Evolutionary conservation across 2,888 invertebrate species (phyloP).

Genomic region (Oxycera nigricornis): DNA sequence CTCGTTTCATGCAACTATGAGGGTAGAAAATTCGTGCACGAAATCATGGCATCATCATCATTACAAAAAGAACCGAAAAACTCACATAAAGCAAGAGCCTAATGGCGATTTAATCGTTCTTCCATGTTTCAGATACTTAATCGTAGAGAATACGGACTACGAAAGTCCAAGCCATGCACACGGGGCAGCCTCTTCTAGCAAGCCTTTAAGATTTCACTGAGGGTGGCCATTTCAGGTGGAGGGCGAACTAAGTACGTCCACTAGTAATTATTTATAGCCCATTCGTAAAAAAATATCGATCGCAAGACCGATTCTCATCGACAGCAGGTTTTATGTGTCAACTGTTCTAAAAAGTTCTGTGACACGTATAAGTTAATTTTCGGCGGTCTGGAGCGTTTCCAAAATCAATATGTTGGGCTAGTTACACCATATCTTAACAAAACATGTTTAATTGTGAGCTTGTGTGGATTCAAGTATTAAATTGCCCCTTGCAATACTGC

Average conservation of each 20-base stretch:
- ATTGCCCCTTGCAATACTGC: no score
- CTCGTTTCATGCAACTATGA: conserved; percentile 12
- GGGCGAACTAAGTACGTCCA: not conserved
- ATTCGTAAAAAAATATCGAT: no score
- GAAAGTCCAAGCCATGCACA: conserved; percentile 3
- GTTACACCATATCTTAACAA: no score
- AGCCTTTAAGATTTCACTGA: conserved; percentile 11
- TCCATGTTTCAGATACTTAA: conserved; percentile 51
- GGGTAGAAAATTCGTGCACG: conserved; percentile 43
- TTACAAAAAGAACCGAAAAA: conserved; percentile 43
- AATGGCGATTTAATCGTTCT: conserved; percentile 61
- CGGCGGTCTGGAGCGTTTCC: no score
- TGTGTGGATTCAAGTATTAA: no score
- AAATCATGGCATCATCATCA: conserved; percentile 49
- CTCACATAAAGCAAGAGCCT: conserved; percentile 60
- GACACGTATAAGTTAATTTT: no score
- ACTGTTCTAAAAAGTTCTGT: not conserved
- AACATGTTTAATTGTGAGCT: no score
- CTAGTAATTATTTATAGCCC: no score
- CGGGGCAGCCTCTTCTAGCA: not conserved
- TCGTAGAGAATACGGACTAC: conserved; percentile 38
- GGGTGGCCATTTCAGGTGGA: not conserved
- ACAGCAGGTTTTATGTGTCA: not conserved
- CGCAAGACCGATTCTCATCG: no score
- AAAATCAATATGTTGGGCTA: no score